These are phyloP conservation scores for Drosophila glabriapex DNA, from an alignment of 2,888 invertebrate genomes.

Conservation along the genomic window DNA sequence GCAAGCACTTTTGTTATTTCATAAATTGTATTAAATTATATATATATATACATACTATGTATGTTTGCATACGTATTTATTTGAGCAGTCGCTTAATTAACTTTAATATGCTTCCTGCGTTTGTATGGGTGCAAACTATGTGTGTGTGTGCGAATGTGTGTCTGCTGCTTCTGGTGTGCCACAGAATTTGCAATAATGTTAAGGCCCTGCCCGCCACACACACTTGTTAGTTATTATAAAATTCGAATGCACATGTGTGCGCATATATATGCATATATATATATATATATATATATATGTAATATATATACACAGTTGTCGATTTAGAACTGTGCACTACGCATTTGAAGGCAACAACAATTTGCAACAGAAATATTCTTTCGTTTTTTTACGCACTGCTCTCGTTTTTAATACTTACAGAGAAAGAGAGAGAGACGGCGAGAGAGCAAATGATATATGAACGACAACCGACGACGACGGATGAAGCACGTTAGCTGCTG, in stretches of 20 bases:
- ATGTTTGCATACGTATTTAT: slow-evolving; percentile 11
- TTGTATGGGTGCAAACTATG: slow-evolving; percentile 72
- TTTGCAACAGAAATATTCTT: slow-evolving; percentile 63
- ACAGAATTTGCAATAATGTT: slow-evolving; percentile 71
- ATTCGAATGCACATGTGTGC: slow-evolving; percentile 10
- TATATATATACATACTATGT: slow-evolving; percentile 19
- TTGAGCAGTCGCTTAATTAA: slow-evolving; percentile 72
- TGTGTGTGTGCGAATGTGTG: slow-evolving; percentile 36
- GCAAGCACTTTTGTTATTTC: slow-evolving; percentile 60
- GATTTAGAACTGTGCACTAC: slow-evolving; percentile 37
- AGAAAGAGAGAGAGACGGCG: slow-evolving; percentile 60
- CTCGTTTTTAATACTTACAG: slow-evolving; percentile 59
- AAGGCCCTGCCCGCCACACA: slow-evolving; percentile 53
- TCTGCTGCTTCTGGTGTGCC: slow-evolving; percentile 34
- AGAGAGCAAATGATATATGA: slow-evolving; percentile 54
- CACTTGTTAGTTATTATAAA: slow-evolving; percentile 56
- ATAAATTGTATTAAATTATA: slow-evolving; percentile 69
- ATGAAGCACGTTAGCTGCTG: slow-evolving; percentile 38
- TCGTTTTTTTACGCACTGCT: slow-evolving; percentile 65
- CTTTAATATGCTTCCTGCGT: slow-evolving; percentile 69
- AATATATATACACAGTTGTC: slow-evolving; percentile 12
- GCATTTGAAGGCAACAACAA: slow-evolving; percentile 47
- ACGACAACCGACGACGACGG: slow-evolving; percentile 37
- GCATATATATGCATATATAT: slow-evolving; percentile 9
- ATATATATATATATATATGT: neutral